Base-by-base conservation (phyloP, 2,113 vertebrate species). In the Dinomys branickii region DNA sequence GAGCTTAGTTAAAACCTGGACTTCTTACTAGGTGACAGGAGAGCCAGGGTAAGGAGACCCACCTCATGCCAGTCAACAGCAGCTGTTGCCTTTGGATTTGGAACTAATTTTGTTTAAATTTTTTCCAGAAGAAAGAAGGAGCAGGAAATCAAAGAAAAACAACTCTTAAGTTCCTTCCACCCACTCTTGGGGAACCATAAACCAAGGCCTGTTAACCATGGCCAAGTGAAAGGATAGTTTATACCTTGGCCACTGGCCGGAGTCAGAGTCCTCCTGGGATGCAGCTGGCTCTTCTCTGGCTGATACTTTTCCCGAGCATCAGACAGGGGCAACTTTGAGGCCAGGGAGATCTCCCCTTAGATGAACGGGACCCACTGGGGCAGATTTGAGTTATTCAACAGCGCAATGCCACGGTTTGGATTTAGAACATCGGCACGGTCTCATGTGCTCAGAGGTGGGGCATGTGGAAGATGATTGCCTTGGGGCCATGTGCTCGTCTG, bases 111-210 rank as follows among this genome's bases (percentile, higher is more conserved):
- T 86, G 26, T 35, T 93, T 35, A 24, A 71, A 44, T 67, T n/a
- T 33, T 86, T 54, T 52, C 75, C 82, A 97, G 44, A 90, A 84
- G 82, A 94, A 95, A 86, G 19, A 91, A 77, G 24, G 61, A 77
- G 26, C 80, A 95, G 44, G 59, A 94, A 95, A 94, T 94, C 50
- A 94, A 93, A 96, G 89, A 50, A 77, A 96, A 93, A 84, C 13
- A 94, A 13, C 20, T 59, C 85, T 90, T 87, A 88, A 83, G 30
- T n/a, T 84, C 19, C 22, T 98, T 28, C 28, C 0, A 52, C 86
- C 56, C 83, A 95, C 88, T 94, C 81, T 91, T 86, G 30, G 78
- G 50, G 69, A 90, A 56, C 26, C 88, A 14, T 67, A 82, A 97
- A 54, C 44, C 41, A 59, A 94, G 41, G 61, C 14, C 85, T 14